Conservation (phyloP, 2,797 vertebrate genomes). For the Pseudochaenichthys georgianus region DNA sequence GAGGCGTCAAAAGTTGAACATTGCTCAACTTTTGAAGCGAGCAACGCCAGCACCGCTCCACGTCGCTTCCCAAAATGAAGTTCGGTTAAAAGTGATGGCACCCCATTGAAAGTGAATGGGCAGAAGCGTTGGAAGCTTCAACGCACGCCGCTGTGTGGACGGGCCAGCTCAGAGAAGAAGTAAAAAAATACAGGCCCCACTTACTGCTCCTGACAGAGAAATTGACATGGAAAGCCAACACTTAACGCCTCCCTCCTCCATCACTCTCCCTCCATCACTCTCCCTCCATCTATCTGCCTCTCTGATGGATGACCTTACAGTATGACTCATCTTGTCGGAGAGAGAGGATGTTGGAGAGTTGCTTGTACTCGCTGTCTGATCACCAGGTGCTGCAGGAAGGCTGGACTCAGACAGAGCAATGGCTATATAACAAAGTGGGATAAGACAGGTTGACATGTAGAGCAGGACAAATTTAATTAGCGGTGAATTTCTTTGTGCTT, state of each 20-base stretch:
- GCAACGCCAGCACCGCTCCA: too few species aligned
- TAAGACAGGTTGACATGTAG: neutral
- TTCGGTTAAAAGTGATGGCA: too few species aligned
- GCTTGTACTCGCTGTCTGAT: slow-evolving; percentile 26
- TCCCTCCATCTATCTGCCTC: slow-evolving; percentile 31
- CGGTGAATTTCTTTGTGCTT: neutral
- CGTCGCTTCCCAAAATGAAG: too few species aligned
- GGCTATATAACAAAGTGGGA: neutral
- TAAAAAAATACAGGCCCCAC: slow-evolving; percentile 48
- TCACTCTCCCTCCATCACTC: slow-evolving; percentile 44
- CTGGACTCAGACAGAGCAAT: neutral
- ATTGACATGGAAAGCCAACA: slow-evolving; percentile 68
- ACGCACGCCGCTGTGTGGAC: too few species aligned
- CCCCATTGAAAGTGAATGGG: too few species aligned
- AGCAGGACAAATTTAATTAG: neutral
- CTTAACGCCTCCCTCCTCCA: slow-evolving; percentile 62
- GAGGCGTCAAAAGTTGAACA: too few species aligned
- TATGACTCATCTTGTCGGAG: slow-evolving; percentile 67
- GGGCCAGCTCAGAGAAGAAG: slow-evolving; percentile 20
- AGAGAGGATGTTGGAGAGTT: slow-evolving; percentile 36
- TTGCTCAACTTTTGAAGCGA: too few species aligned
- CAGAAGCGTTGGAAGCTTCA: too few species aligned
- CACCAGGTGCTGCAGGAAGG: slow-evolving; percentile 11
- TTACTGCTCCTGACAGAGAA: slow-evolving; percentile 67
- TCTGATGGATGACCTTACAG: slow-evolving; percentile 73